Percentiles rank a stretch among this genome's conserved stretches.
phyloP scores from a whole-genome alignment of 2,113 vertebrate species.

The Coreoperca whiteheadi region DNA sequence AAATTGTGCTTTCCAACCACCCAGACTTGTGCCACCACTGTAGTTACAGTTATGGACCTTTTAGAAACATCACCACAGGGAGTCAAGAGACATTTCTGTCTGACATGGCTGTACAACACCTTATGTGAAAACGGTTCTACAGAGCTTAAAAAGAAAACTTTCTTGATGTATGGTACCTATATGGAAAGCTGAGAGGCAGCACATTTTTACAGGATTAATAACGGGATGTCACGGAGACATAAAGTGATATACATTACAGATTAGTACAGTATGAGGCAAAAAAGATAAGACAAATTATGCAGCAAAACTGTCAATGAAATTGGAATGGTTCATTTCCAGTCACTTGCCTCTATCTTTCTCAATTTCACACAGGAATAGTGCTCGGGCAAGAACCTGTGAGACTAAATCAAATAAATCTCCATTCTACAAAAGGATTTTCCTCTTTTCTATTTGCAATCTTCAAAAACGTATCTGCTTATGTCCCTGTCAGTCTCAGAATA shows the following conservation, averaged over 20 bases:
- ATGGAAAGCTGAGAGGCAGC: conserved; percentile 8
- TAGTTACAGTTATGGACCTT: conserved; percentile 60
- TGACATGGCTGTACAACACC: conserved; percentile 30
- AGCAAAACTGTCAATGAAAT: conserved; percentile 32
- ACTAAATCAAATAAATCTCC: conserved; percentile 19
- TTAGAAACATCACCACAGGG: conserved; percentile 58
- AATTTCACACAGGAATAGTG: conserved; percentile 23
- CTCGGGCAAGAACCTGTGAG: neutral
- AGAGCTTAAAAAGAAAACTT: conserved; percentile 24
- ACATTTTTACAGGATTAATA: conserved; percentile 33
- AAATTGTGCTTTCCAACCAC: conserved; percentile 47
- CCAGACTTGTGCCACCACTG: conserved; percentile 14
- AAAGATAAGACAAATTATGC: conserved; percentile 9
- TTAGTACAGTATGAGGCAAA: conserved; percentile 3
- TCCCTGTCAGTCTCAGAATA: neutral
- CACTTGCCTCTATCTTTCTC: conserved; percentile 4
- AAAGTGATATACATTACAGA: conserved; percentile 9
- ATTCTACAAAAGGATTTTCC: conserved; percentile 11
- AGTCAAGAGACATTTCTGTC: conserved; percentile 35
- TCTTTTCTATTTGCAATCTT: conserved; percentile 13
- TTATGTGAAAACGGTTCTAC: neutral
- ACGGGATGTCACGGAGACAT: conserved; percentile 29
- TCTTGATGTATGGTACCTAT: neutral
- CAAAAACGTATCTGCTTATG: neutral
- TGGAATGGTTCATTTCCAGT: conserved; percentile 26